Percentiles rank a stretch among this genome's conserved stretches.
Evolutionary conservation across 1,140 invertebrate species (phyloP).

Genomic region (Aphelenchoides fujianensis): DNA sequence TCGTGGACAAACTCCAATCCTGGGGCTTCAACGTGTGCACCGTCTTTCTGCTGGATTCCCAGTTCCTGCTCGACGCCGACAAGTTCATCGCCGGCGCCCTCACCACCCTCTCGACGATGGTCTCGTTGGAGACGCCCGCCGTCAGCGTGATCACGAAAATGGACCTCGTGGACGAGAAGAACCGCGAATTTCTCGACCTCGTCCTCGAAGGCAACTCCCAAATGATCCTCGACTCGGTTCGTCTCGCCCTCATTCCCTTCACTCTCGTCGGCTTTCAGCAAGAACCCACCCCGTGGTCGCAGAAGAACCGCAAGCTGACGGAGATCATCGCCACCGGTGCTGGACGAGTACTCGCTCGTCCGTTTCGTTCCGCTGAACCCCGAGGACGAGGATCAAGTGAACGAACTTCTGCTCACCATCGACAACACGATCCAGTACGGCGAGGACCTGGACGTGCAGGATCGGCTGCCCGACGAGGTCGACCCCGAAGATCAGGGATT

Average conservation of each 20-base stretch:
- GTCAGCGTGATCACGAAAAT: conserved; percentile 92
- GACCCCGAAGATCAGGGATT: conserved; percentile 29
- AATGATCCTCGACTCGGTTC: conserved; percentile 23
- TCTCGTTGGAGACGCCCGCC: conserved; percentile 82
- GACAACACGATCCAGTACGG: conserved; percentile 92
- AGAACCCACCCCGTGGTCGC: conserved; percentile 14
- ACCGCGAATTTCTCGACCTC: conserved; percentile 35
- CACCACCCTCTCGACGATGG: conserved; percentile 90
- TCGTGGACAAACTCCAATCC: conserved; percentile 72
- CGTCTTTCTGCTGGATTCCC: conserved; percentile 88
- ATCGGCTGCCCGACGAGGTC: conserved; percentile 53
- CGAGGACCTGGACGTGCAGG: conserved; percentile 78
- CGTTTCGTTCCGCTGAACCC: conserved; percentile 85
- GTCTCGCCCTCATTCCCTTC: conserved; percentile 4
- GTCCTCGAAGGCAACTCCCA: conserved; percentile 25
- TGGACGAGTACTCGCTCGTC: conserved; percentile 90
- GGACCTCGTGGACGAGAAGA: conserved; percentile 79
- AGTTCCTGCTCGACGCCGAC: conserved; percentile 90
- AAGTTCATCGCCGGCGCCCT: conserved; percentile 93
- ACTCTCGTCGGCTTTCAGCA: conserved; percentile 30
- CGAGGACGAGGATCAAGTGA: conserved; percentile 75
- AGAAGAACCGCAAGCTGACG: conserved; percentile 41
- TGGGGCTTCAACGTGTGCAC: conserved; percentile 87
- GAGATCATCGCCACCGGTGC: conserved; percentile 58
- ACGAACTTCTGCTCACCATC: conserved; percentile 79